Conservation (phyloP, 2,888 invertebrate species). For the Serrognathus titanus region DNA sequence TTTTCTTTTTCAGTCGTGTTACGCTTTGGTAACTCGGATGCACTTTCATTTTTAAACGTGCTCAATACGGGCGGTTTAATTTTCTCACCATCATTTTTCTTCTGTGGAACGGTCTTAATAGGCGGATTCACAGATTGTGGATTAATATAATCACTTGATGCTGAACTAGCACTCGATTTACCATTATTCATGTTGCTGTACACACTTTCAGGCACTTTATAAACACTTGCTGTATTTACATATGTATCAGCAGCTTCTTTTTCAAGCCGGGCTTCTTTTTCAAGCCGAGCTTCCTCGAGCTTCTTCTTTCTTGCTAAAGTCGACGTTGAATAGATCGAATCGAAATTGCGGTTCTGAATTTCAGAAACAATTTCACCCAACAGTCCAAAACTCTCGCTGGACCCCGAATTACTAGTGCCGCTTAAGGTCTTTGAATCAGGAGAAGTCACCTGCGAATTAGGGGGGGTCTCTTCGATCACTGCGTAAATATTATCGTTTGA, state of each 20-base stretch:
- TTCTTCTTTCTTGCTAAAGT: slow-evolving; percentile 64
- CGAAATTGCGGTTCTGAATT: slow-evolving; percentile 81
- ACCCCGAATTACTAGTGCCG: slow-evolving; percentile 52
- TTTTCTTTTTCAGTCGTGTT: background rate
- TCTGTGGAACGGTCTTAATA: slow-evolving; percentile 36
- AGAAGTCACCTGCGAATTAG: slow-evolving; percentile 42
- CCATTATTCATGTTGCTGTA: slow-evolving; percentile 61
- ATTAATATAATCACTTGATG: slow-evolving; percentile 71
- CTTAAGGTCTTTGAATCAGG: slow-evolving; percentile 48
- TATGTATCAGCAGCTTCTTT: slow-evolving; percentile 53
- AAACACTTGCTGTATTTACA: slow-evolving; percentile 56
- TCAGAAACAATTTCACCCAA: slow-evolving; percentile 84
- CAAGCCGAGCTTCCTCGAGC: slow-evolving; percentile 44
- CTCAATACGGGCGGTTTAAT: slow-evolving; percentile 14
- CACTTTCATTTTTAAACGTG: slow-evolving; percentile 14
- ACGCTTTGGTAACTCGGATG: background rate
- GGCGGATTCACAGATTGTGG: slow-evolving; percentile 71
- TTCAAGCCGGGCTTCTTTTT: slow-evolving; percentile 19
- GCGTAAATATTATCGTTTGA: slow-evolving; percentile 78
- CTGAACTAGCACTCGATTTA: slow-evolving; percentile 59
- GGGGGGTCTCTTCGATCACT: slow-evolving; percentile 70
- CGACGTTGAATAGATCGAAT: slow-evolving; percentile 81
- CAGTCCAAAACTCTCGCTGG: slow-evolving; percentile 70
- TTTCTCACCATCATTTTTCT: slow-evolving; percentile 13
- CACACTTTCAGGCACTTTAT: slow-evolving; percentile 60